A percentile compares a stretch with the other conserved stretches of the same genome.
These are phyloP conservation scores for Clarias batrachus DNA, from an alignment of 2,113 vertebrate genomes.

Conservation along the genomic window DNA sequence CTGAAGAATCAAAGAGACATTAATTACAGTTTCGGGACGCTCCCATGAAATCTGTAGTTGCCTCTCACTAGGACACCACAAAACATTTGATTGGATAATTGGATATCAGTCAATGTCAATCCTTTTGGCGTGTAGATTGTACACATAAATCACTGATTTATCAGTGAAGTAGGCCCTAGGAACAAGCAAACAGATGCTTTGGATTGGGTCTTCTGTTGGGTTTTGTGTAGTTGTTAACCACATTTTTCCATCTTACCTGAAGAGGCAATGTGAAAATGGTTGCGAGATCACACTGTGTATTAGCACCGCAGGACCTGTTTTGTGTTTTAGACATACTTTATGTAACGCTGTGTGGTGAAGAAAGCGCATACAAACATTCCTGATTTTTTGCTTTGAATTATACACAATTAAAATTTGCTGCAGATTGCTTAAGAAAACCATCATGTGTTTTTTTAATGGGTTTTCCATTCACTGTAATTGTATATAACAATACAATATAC, in stretches of 20 bases:
- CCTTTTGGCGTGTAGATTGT: not conserved
- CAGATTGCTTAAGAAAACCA: constrained; percentile 66
- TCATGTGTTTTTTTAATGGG: not conserved
- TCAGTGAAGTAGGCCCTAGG: not conserved
- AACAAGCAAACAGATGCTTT: not conserved
- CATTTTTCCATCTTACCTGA: constrained; percentile 26
- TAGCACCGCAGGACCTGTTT: constrained; percentile 33
- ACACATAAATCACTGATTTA: not conserved
- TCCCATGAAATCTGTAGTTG: not conserved
- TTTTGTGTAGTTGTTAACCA: constrained; percentile 22
- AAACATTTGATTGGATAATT: constrained; percentile 2
- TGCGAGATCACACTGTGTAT: constrained; percentile 39
- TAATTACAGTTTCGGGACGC: constrained; percentile 5
- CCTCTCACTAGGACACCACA: not conserved
- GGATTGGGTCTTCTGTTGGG: not conserved
- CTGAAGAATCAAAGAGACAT: not conserved
- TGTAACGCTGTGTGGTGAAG: constrained; percentile 53
- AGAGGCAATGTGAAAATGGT: constrained; percentile 25
- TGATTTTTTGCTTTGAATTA: constrained; percentile 63
- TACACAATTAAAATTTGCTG: constrained; percentile 73
- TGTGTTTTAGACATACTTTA: constrained; percentile 36
- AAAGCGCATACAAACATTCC: constrained; percentile 62
- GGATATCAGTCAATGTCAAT: constrained; percentile 10
- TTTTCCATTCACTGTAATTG: not conserved
- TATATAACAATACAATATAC: not conserved